phyloP scores from a whole-genome alignment of 1,140 invertebrate genomes.

The Drosophila insularis region DNA sequence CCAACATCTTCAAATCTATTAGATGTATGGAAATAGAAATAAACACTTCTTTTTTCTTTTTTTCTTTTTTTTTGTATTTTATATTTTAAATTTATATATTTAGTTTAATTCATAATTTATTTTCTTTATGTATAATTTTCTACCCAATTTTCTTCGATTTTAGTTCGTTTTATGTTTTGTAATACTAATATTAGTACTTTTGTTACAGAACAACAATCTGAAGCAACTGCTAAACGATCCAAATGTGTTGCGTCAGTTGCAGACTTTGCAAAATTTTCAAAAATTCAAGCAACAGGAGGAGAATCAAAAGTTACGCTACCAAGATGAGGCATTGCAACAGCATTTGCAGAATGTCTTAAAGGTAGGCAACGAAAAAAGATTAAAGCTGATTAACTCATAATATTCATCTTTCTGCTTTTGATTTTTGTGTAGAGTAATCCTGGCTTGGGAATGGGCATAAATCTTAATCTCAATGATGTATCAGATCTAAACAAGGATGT shows the following conservation, averaged over 20 bases:
- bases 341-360: conserved; percentile 85
- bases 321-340: conserved; percentile 91
- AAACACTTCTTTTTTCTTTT: conserved; percentile 1
- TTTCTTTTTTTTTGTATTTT: too few species aligned
- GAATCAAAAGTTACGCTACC: conserved; percentile 88
- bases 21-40: conserved; percentile 50
- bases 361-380: conserved; percentile 16
- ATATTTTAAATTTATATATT: conserved; percentile 17
- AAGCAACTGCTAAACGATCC: conserved; percentile 85
- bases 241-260: conserved; percentile 87
- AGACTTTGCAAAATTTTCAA: conserved; percentile 83
- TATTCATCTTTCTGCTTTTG: neutral
- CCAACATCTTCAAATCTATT: conserved; percentile 64
- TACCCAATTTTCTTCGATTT: neutral
- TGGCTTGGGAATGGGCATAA: conserved; percentile 45
- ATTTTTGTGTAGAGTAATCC: conserved; percentile 49
- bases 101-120: conserved; percentile 15
- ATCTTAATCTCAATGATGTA: conserved; percentile 45
- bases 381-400: neutral
- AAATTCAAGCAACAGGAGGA: conserved; percentile 87
- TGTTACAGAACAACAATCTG: conserved; percentile 75
- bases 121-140: neutral
- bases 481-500: conserved; percentile 82
- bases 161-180: neutral
- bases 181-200: neutral